A percentile compares a stretch with the other conserved stretches of the same genome.
These are phyloP conservation scores for Hexactinellida sp. DNA, from an alignment of 37 sponge, comb jelly and placozoan species.

Conservation along the genomic window DNA sequence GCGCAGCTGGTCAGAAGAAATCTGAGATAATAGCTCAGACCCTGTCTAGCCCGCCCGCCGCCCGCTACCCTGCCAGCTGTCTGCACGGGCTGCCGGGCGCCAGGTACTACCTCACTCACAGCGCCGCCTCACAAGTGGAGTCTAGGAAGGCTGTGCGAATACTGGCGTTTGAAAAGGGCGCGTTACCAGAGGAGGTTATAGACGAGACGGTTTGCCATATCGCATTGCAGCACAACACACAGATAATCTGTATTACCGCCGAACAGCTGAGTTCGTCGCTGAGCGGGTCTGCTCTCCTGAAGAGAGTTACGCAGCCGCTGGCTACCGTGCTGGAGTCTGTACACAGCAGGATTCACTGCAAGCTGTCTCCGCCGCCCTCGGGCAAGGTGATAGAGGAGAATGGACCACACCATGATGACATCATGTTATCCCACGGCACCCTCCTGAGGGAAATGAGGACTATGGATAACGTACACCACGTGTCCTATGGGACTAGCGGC, in stretches of 20 bases:
- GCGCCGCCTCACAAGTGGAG: neutral
- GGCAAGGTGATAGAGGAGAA: neutral
- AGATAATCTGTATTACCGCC: neutral
- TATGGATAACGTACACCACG: neutral
- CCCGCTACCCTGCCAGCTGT: neutral
- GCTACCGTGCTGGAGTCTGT: neutral
- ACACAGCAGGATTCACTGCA: neutral
- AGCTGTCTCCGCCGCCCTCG: neutral
- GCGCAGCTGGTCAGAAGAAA: slow-evolving; percentile 6
- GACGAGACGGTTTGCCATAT: neutral
- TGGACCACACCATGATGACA: slow-evolving; percentile 9
- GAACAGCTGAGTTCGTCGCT: neutral
- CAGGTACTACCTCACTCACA: slow-evolving; percentile 8
- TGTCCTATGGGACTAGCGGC: neutral
- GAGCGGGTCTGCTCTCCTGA: neutral
- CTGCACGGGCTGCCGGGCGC: neutral
- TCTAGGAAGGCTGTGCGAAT: neutral
- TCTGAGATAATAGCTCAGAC: neutral
- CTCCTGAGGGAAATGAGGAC: neutral
- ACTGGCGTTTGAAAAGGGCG: neutral
- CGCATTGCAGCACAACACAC: neutral
- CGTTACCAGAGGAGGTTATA: neutral
- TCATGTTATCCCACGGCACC: neutral
- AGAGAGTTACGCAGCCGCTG: neutral
- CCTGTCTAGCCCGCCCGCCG: neutral